phyloP scores from a whole-genome alignment of 2,888 invertebrate genomes.

The Tetrapedia diversipes region DNA sequence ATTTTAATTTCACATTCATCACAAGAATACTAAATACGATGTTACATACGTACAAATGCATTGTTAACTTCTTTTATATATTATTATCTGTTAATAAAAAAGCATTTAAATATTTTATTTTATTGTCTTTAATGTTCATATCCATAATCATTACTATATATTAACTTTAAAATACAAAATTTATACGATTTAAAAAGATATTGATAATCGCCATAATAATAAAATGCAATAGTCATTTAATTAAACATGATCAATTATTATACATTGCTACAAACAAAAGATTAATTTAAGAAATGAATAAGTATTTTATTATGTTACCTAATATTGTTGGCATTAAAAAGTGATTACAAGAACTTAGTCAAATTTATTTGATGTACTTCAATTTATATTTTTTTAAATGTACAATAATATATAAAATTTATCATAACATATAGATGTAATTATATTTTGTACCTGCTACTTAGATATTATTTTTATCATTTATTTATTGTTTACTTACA shows the following conservation, averaged over 20 bases:
- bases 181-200: not conserved
- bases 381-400: constrained; percentile 38
- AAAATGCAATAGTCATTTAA: not conserved
- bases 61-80: not conserved
- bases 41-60: too few relatives aligned
- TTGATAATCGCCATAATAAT: not conserved
- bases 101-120: too few relatives aligned
- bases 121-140: too few relatives aligned
- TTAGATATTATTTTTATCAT: constrained; percentile 23
- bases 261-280: not conserved
- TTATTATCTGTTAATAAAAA: not conserved
- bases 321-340: not conserved
- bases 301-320: not conserved
- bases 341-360: not conserved
- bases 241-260: not conserved
- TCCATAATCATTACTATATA: not conserved
- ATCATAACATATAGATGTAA: constrained; percentile 26
- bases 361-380: constrained; percentile 4
- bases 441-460: constrained; percentile 5
- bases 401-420: constrained; percentile 51
- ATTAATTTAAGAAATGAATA: not conserved
- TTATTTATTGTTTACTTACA: constrained; percentile 18
- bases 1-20: too few relatives aligned
- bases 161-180: not conserved
- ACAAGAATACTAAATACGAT: too few relatives aligned